Evolutionary conservation across 2,888 invertebrate genomes (phyloP), one percentile per base, ranked within the genome.

Genomic region (Dicycla oo): DNA sequence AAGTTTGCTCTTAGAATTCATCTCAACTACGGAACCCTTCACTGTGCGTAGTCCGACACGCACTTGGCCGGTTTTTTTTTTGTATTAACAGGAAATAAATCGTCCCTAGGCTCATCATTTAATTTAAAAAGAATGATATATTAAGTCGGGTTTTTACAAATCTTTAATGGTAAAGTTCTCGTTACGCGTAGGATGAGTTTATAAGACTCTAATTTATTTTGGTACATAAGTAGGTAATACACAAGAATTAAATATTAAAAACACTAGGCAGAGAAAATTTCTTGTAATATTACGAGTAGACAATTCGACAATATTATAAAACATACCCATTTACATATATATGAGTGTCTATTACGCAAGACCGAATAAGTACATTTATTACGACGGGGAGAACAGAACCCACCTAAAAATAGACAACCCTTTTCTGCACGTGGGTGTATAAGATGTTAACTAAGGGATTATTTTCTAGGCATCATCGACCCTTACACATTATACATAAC

Each of bases 71-170:
- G n/a, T n/a, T n/a, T n/a, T n/a, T n/a, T n/a, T n/a, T 82, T 73
- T 65, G 15, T 77, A 65, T 70, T 72, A 75, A 34, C 62, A 58
- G 51, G 60, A 70, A 66, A 74, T 71, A 74, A 73, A 69, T 69
- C 30, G 51, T 47, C 51, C 34, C 34, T 65, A 45, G n/a, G 53
- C 60, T 53, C 56, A 65, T 73, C 30, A 73, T 76, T 75, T 63
- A 66, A 70, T 77, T 13, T 47, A 3, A 15, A 61, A 64, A 75
- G 5, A 15, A 40, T 3, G 7, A 38, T 49, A 7, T 26, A 4
- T 26, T 8, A 18, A 18, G n/a, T 18, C 0, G 18, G n/a, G 4
- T 26, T 5, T 68, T 49, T n/a, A 6, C 26, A 49, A 49, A n/a
- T 1, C 40, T 15, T 40, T 15, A n/a, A 20, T 40, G 40, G 51